phyloP scores from a whole-genome alignment of 1,140 invertebrate genomes.

The Adoxophyes honmai region DNA sequence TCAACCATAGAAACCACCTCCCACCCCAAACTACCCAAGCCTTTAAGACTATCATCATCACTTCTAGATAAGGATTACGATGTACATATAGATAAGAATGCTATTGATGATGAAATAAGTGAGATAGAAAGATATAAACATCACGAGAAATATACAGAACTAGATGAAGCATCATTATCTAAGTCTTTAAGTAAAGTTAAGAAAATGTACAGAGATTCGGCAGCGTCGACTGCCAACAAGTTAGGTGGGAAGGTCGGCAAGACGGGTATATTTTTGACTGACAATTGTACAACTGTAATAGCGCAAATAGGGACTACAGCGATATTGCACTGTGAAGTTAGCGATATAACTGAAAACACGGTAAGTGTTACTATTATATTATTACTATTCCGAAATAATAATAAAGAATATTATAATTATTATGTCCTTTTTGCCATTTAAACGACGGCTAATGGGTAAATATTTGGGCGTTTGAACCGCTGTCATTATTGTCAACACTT shows the following conservation, averaged over 20 bases:
- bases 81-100: conserved; percentile 61
- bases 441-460: no score
- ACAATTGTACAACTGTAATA: conserved; percentile 79
- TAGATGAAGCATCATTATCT: conserved; percentile 52
- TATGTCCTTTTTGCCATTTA: no score
- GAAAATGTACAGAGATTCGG: conserved; percentile 71
- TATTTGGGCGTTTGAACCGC: no score
- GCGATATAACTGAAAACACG: conserved; percentile 80
- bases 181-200: conserved; percentile 68
- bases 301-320: conserved; percentile 80
- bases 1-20: conserved; percentile 35
- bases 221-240: conserved; percentile 58
- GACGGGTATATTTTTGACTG: conserved; percentile 78
- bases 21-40: conserved; percentile 58
- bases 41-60: conserved; percentile 47
- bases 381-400: no score
- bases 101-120: conserved; percentile 40
- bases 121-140: conserved; percentile 56
- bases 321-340: conserved; percentile 80
- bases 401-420: no score
- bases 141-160: conserved; percentile 54
- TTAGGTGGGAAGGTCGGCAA: conserved; percentile 60
- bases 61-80: conserved; percentile 51
- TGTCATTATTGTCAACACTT: no score
- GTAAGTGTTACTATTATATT: conserved; percentile 63